Evolutionary conservation across 2,797 vertebrate genomes (phyloP).

Genomic region (Melanotaenia parkinsoni): DNA sequence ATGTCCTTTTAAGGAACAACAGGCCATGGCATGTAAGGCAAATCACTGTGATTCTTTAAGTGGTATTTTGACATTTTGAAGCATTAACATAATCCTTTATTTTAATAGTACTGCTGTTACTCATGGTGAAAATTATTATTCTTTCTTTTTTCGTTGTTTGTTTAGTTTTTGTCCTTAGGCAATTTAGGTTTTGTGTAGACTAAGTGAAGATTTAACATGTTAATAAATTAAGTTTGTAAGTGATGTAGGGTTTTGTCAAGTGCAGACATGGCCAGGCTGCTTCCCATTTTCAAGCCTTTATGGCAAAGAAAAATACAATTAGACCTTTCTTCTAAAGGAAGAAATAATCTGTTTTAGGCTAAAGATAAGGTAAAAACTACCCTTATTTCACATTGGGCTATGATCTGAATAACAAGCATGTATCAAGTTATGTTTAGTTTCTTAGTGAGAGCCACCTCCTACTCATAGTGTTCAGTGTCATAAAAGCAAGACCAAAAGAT

Average conservation of each 20-base stretch:
- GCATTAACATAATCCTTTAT: not conserved
- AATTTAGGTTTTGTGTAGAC: conserved; percentile 3
- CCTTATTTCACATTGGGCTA: not conserved
- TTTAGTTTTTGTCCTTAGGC: not conserved
- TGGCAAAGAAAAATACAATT: too few species aligned
- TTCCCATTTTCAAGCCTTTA: not conserved
- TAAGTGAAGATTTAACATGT: not conserved
- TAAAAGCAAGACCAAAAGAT: not conserved
- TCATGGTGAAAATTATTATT: not conserved
- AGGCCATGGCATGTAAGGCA: conserved; percentile 5
- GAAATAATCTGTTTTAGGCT: not conserved
- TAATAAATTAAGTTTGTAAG: not conserved
- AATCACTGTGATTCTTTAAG: conserved; percentile 15
- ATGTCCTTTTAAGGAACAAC: conserved; percentile 2
- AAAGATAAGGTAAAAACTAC: not conserved
- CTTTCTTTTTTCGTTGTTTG: not conserved
- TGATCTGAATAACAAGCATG: not conserved
- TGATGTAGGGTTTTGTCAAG: not conserved
- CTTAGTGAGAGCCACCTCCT: not conserved
- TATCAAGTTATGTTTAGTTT: not conserved
- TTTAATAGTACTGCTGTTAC: not conserved
- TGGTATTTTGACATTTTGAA: not conserved
- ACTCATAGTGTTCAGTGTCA: not conserved
- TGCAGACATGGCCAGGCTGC: not conserved
- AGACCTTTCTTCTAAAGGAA: not conserved